phyloP scores from a whole-genome alignment of 2,113 vertebrate species.

The Thermophis baileyi region DNA sequence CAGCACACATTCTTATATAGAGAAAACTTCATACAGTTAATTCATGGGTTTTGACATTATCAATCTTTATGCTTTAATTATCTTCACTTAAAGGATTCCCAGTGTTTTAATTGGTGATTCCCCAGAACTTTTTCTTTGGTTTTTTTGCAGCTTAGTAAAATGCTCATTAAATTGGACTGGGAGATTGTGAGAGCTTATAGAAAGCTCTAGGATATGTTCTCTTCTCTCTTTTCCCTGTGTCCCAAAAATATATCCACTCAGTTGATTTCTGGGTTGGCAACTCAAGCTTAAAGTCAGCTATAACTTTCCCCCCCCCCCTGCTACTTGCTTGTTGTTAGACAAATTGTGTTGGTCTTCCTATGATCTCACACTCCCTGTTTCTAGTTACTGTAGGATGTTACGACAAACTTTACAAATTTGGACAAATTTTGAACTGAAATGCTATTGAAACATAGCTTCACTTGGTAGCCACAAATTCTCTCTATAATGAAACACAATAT shows the following conservation, averaged over 20 bases:
- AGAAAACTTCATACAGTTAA: neutral
- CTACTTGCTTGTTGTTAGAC: neutral
- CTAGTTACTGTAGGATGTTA: neutral
- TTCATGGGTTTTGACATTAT: neutral
- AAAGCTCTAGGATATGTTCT: neutral
- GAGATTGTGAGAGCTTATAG: neutral
- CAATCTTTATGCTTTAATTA: neutral
- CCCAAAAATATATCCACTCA: neutral
- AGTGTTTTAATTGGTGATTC: neutral
- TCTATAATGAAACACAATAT: neutral
- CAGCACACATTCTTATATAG: neutral
- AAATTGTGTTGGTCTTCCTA: neutral
- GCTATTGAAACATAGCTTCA: neutral
- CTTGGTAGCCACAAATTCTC: neutral
- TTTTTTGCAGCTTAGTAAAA: neutral
- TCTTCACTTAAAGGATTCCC: neutral
- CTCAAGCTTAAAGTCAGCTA: neutral
- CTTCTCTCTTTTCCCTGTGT: neutral
- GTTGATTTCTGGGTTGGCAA: neutral
- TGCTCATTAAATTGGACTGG: neutral
- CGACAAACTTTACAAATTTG: neutral
- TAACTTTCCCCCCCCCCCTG: accelerated
- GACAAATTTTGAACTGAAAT: neutral
- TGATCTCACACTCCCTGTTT: neutral
- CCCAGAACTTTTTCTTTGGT: neutral